Evolutionary conservation across 2,113 vertebrate genomes (phyloP), one percentile per base, ranked within the genome.

Genomic region (Stegostoma tigrinum): DNA sequence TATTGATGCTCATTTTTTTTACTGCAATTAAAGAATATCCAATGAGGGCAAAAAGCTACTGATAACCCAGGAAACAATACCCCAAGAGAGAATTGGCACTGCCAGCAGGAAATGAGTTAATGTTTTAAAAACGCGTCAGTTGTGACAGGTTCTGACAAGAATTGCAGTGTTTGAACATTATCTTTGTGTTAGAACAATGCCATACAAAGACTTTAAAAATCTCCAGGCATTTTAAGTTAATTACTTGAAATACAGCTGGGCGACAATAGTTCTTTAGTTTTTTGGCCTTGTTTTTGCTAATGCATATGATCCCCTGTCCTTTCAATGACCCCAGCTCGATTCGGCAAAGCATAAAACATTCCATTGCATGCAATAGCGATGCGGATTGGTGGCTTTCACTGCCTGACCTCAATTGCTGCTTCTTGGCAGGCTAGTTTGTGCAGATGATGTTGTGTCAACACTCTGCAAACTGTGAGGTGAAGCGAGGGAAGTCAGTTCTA

Each of bases 391-490:
- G 87, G 48, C 87, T 61, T 61, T 90, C 52, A 14, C 2, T 30
- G 94, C 42, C 94, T 95, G 94, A 95, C 94, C 94, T 95, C 68
- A 95, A 21, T 70, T 42, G 19, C 93, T 95, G 93, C 67, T 48
- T 91, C 38, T 95, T 95, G 94, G 94, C 94, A 52, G 94, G 27
- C 45, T 6, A 0, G 67, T 17, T 45, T 27, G 23, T 34, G 24
- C 94, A 95, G 94, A 95, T 72, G 94, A 95, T 95, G 68, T 48
- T 95, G 94, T 95, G 94, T 95, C 94, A 95, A 95, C 94, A 95
- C 68, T 75, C 68, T 2, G 68, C 94, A 72, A 75, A 48, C 94
- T 95, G 94, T 52, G 42, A 52, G 94, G 94, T 95, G 94, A 95
- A 70, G 45, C 68, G 67, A 95, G 94, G 94, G 67, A 95, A 72